phyloP scores from a whole-genome alignment of 2,797 vertebrate genomes.

The Todus mexicanus region DNA sequence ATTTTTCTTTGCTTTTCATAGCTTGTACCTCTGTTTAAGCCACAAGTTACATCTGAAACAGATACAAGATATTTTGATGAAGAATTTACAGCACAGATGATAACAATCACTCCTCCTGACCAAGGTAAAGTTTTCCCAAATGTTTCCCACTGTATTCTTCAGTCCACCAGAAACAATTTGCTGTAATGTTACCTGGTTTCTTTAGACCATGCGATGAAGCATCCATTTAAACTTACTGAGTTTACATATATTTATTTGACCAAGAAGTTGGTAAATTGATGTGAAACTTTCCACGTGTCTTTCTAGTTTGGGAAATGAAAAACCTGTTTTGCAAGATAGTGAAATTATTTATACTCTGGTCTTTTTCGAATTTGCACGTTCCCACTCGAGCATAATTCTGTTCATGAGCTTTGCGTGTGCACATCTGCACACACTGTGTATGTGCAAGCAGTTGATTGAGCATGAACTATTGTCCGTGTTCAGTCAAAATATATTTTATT shows the following conservation, averaged over 20 bases:
- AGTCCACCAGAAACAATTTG: background rate
- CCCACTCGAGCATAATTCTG: background rate
- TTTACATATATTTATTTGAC: background rate
- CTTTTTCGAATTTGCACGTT: background rate
- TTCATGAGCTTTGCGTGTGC: background rate
- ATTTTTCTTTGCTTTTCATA: constrained; percentile 60
- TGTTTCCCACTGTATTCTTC: background rate
- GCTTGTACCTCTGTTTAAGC: constrained; percentile 94
- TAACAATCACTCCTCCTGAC: constrained; percentile 97
- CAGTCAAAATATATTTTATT: background rate
- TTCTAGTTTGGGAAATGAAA: background rate
- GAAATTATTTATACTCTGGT: background rate
- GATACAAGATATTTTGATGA: constrained; percentile 98
- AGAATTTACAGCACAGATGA: constrained; percentile 98
- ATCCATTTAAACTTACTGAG: background rate
- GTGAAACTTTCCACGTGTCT: background rate
- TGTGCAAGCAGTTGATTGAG: background rate
- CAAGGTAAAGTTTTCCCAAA: constrained; percentile 82
- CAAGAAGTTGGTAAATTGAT: background rate
- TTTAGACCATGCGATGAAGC: background rate
- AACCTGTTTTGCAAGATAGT: background rate
- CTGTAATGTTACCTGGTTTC: background rate
- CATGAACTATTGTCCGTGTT: background rate
- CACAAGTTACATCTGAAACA: constrained; percentile 97
- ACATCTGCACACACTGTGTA: background rate